phyloP scores from a whole-genome alignment of 2,888 invertebrate species.

The Trachelus tabidus region DNA sequence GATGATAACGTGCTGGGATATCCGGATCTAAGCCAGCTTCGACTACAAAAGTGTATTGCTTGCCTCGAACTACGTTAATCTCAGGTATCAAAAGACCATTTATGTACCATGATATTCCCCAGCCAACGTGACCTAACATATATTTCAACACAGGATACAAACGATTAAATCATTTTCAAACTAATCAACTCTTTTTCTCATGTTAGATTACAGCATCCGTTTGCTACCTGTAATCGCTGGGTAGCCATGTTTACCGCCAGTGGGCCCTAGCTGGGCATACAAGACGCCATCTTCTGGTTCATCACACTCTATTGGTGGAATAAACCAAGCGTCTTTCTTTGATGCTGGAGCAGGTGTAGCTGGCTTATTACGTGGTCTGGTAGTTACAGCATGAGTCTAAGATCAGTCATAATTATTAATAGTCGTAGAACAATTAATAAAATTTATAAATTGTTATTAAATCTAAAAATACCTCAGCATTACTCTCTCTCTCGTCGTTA shows the following conservation, averaged over 20 bases:
- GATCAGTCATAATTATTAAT: background rate
- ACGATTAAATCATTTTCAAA: background rate
- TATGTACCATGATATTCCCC: conserved; percentile 96
- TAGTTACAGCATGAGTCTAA: conserved; percentile 38
- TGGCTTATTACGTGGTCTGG: conserved; percentile 61
- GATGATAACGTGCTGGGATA: conserved; percentile 87
- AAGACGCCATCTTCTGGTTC: conserved; percentile 92
- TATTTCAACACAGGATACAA: conserved; percentile 16
- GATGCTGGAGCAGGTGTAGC: conserved; percentile 74
- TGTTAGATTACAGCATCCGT: background rate
- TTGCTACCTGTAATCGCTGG: conserved; percentile 83
- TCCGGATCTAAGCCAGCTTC: conserved; percentile 87
- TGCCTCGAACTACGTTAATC: conserved; percentile 88
- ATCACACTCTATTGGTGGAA: conserved; percentile 88
- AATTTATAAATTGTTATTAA: conserved; percentile 45
- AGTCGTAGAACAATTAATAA: background rate
- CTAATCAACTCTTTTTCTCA: background rate
- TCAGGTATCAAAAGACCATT: conserved; percentile 93
- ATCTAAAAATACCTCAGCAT: conserved; percentile 18
- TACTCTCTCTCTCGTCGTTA: background rate
- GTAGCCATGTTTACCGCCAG: conserved; percentile 90
- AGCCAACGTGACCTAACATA: conserved; percentile 85
- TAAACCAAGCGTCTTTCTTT: conserved; percentile 79
- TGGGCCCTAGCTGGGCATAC: conserved; percentile 94
- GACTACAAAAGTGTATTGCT: conserved; percentile 87